Conservation (phyloP, 2,888 invertebrate species). For the Eledona agricola region DNA sequence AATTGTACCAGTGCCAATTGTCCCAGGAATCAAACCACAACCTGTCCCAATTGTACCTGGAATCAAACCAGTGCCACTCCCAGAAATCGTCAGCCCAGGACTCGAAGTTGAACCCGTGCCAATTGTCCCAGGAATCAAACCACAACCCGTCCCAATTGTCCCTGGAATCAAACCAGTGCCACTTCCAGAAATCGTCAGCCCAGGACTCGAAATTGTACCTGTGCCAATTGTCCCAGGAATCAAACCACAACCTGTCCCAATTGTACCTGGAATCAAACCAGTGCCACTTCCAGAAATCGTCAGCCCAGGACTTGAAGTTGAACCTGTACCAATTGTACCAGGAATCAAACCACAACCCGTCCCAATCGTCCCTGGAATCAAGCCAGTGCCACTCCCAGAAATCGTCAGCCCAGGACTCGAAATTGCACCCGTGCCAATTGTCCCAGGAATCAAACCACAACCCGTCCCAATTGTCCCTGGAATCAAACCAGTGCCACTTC, state of each 20-base stretch:
- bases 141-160: too few relatives aligned
- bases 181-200: too few relatives aligned
- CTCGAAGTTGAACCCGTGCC: constrained; percentile 11
- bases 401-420: too few relatives aligned
- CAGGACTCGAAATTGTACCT: constrained; percentile 9
- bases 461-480: too few relatives aligned
- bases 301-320: constrained; percentile 5
- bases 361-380: too few relatives aligned
- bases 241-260: background rate
- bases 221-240: constrained; percentile 8
- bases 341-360: background rate
- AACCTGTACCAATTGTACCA: constrained; percentile 14
- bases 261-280: too few relatives aligned
- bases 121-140: background rate
- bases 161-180: constrained; percentile 1
- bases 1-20: constrained; percentile 10
- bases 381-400: constrained; percentile 4
- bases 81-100: too few relatives aligned
- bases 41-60: too few relatives aligned
- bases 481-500: constrained; percentile 3
- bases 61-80: constrained; percentile 3
- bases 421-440: constrained; percentile 10
- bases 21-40: background rate
- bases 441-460: background rate
- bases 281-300: constrained; percentile 10